phyloP scores from a whole-genome alignment of 2,888 invertebrate genomes.

The Pristionchus maxplancki region DNA sequence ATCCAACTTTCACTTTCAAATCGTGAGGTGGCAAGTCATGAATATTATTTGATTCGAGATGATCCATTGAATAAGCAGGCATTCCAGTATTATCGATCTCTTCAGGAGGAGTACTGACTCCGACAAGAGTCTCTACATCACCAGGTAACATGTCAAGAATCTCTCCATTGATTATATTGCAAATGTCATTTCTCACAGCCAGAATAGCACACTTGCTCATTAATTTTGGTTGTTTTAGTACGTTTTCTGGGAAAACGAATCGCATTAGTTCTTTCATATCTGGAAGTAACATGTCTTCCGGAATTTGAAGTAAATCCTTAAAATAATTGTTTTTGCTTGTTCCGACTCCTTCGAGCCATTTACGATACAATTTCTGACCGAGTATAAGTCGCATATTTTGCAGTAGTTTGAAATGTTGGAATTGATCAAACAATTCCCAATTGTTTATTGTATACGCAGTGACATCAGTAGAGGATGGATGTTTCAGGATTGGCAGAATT shows the following conservation, averaged over 20 bases:
- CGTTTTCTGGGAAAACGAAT: neutral
- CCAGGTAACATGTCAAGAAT: neutral
- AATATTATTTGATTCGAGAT: constrained; percentile 46
- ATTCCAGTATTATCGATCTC: neutral
- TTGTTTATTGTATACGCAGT: neutral
- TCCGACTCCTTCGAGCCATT: neutral
- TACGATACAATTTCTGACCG: neutral
- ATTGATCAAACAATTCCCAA: neutral
- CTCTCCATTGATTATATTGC: neutral
- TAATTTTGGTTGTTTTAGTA: neutral
- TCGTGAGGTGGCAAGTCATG: constrained; percentile 54
- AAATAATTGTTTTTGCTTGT: neutral
- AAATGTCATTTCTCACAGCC: neutral
- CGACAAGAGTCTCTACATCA: neutral
- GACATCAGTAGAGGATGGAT: neutral
- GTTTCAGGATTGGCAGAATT: neutral
- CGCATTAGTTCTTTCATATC: neutral
- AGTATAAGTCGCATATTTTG: neutral
- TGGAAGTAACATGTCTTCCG: neutral
- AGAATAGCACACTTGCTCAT: constrained; percentile 37
- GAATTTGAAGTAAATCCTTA: neutral
- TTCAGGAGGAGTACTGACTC: neutral
- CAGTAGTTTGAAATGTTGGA: neutral
- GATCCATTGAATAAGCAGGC: constrained; percentile 38
- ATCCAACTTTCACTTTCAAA: constrained; percentile 55